These are phyloP conservation scores for Penaeus monodon DNA, from an alignment of 2,888 invertebrate genomes.

Conservation along the genomic window DNA sequence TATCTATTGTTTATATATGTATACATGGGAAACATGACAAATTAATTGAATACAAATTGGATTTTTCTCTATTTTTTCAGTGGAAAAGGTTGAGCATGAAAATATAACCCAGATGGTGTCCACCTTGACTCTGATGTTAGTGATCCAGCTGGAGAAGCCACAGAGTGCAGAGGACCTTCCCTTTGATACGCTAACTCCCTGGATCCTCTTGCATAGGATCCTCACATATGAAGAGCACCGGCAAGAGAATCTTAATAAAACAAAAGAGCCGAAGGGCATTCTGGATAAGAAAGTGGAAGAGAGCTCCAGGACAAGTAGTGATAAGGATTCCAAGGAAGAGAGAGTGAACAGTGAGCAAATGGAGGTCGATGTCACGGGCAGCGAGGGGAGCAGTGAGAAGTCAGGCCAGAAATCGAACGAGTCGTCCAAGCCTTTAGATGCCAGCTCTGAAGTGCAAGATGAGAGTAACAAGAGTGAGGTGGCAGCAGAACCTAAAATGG, in stretches of 20 bases:
- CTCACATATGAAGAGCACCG: constrained; percentile 73
- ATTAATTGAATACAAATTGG: too few species aligned
- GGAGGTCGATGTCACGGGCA: too few species aligned
- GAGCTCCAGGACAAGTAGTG: not conserved
- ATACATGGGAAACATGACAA: too few species aligned
- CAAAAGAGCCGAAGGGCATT: not conserved
- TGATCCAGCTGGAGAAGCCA: constrained; percentile 81
- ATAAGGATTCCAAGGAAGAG: not conserved
- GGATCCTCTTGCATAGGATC: constrained; percentile 86
- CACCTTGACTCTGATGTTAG: constrained; percentile 81
- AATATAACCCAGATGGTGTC: constrained; percentile 79
- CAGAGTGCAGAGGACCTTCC: constrained; percentile 78
- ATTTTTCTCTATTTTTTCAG: constrained; percentile 12
- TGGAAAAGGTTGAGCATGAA: constrained; percentile 68
- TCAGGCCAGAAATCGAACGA: too few species aligned
- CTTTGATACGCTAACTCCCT: constrained; percentile 81
- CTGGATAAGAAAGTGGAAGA: not conserved
- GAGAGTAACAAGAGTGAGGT: not conserved
- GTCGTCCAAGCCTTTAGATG: not conserved
- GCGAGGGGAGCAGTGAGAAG: too few species aligned
- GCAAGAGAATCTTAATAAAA: constrained; percentile 8
- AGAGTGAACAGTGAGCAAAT: too few species aligned
- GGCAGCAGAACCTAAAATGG: not conserved
- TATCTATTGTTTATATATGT: too few species aligned
- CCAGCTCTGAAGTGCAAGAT: not conserved